Base-by-base conservation (phyloP, 2,113 vertebrate genomes). In the Echinops telfairi region DNA sequence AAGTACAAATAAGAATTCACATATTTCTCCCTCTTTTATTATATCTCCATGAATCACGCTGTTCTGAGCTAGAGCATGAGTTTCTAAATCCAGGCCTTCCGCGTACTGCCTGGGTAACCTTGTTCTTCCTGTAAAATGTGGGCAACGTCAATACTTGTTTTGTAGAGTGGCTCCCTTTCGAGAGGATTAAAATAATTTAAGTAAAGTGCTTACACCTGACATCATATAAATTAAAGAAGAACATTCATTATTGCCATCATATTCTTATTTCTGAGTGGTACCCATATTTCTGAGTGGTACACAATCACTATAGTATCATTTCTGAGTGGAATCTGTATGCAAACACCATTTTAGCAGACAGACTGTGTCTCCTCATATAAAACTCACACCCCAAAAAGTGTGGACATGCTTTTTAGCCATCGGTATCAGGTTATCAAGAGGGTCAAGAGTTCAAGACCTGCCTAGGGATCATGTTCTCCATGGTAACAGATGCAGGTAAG, bases 381-480 rank as follows among this genome's bases (percentile, higher is more conserved):
- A 91, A 62, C 33, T 77, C 83, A 66, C 10, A 14, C 47, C 47
- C 47, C 77, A 83, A 53, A 53, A 53, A 79, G 27, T 20, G 12
- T 58, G 3, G 31, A 58, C 80, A 80, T 7, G 62, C 80, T 86
- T 95, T 90, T 85, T 85, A 90, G 71, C 57, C 90, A 83, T 64
- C 53, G 53, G 43, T 64, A 70, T 96, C 77, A 19, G 25, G 31
- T 53, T 93, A 60, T 88, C 94, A 83, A 14, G 25, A 92, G 80
- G 66, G 89, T 83, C 79, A 86, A 76, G 47, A 31, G 87, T 93
- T 88, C 82, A 91, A 78, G 90, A 83, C 85, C 83, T 64, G 71
- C 1, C 31, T 85, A 22, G 58, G 76, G 79, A 92, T 94, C 85
- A 62, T 2, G 73, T 90, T 95, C 85, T 80, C 60, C 53, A 73